phyloP scores from a whole-genome alignment of 2,797 vertebrate species.

The Rhinophrynus dorsalis region DNA sequence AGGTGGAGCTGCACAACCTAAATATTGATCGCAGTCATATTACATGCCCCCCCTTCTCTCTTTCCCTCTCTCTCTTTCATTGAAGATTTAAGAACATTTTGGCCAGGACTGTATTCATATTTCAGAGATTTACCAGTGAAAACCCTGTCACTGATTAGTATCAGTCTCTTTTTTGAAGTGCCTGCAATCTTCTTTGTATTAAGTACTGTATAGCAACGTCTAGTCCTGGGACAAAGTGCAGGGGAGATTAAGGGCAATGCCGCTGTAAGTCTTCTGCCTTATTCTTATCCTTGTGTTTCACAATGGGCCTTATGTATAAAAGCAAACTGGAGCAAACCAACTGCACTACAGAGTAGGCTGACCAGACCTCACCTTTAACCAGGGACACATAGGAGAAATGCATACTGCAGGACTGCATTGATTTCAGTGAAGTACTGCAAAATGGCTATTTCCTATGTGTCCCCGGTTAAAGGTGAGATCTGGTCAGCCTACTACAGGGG shows the following conservation, averaged over 20 bases:
- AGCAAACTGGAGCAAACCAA: no score
- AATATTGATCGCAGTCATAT: not conserved
- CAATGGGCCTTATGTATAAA: no score
- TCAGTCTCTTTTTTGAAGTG: not conserved
- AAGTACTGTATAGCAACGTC: not conserved
- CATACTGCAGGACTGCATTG: no score
- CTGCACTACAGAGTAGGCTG: no score
- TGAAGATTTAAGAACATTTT: not conserved
- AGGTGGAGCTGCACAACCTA: slow-evolving; percentile 25
- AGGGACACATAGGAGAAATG: no score
- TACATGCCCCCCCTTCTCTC: not conserved
- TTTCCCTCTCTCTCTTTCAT: not conserved
- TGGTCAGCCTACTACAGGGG: no score
- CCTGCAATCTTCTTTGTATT: slow-evolving; percentile 3
- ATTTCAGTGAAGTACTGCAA: no score
- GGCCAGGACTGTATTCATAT: not conserved
- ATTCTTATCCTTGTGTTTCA: no score
- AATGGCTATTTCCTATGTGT: no score
- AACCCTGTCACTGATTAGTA: not conserved
- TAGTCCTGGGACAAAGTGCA: slow-evolving; percentile 9
- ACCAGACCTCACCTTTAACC: no score
- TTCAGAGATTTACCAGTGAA: not conserved
- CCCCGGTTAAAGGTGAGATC: no score
- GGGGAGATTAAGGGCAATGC: not conserved
- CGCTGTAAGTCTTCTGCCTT: no score